Base-by-base conservation (phyloP, 1,140 invertebrate genomes). In the Drosophila sturtevanti region DNA sequence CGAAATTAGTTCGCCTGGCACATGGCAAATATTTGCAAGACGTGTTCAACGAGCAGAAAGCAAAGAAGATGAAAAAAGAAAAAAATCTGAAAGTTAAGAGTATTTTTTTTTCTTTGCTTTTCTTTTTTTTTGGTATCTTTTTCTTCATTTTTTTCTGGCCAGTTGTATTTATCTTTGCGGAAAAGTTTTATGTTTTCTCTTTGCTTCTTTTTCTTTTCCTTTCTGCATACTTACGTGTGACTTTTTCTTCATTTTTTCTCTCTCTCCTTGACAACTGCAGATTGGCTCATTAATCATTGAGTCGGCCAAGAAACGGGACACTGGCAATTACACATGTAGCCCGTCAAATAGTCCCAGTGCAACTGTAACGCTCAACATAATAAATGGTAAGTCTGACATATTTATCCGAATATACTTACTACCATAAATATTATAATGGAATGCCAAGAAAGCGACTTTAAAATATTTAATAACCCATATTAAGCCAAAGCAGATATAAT, bases 281-380 rank as follows among this genome's bases (percentile, higher is more conserved):
- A 92, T 91, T 74, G 91, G 91, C 74, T 91, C 91, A 91, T 92
- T 92, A 92, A 91, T 91, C 90, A 92, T 92, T 77, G 91, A 92
- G 82, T 89, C 87, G 72, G 90, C 90, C 75, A 92, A 91, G 86
- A 92, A 92, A 79, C 89, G 89, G 72, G 89, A 92, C 76, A 91
- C 81, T 75, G 91, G 91, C 76, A 92, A 92, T 90, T 92, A 92
- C 90, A 92, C 91, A 87, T 92, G 91, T 89, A 91, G 79, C 79
- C 91, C 91, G 72, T 92, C 91, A 72, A 92, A 92, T 72, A 92
- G 91, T 68, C 91, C 91, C 81, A 90, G 91, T 87, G 91, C 90
- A 79, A 92, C 91, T 68, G 90, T 92, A 60, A 90, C 90, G 78
- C 79, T 92, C 68, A 92, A 92, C 77, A 90, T 92, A 68, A 92